Percentiles rank a stretch among this genome's conserved stretches.
These are phyloP conservation scores for Cyprinus carpio DNA, from an alignment of 2,113 vertebrate species.

Conservation along the genomic window DNA sequence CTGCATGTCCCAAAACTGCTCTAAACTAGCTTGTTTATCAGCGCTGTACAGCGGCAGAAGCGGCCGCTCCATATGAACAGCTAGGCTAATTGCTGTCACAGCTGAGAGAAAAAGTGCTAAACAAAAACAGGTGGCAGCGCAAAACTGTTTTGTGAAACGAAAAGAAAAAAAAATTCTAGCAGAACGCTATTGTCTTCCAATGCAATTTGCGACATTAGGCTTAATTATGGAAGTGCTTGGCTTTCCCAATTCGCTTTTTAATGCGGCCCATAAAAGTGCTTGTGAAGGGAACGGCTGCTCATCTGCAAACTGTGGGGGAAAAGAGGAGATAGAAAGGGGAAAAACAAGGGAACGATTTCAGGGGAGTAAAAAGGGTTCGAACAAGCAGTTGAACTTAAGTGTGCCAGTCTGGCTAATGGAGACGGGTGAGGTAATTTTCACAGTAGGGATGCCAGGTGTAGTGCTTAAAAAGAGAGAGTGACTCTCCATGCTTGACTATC, in stretches of 20 bases:
- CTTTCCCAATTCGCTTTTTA: conserved; percentile 49
- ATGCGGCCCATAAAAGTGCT: conserved; percentile 48
- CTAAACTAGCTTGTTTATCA: conserved; percentile 74
- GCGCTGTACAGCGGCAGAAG: conserved; percentile 49
- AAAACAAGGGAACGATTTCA: conserved; percentile 37
- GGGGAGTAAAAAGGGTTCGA: conserved; percentile 43
- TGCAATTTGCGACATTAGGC: conserved; percentile 60
- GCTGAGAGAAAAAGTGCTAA: conserved; percentile 71
- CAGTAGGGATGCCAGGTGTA: conserved; percentile 47
- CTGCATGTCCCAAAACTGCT: conserved; percentile 68
- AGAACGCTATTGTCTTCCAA: conserved; percentile 67
- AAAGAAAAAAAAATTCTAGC: conserved; percentile 54
- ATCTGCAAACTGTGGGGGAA: conserved; percentile 33
- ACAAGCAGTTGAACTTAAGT: conserved; percentile 55
- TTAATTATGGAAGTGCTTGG: conserved; percentile 64
- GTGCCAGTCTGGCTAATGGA: conserved; percentile 50
- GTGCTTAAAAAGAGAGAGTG: conserved; percentile 26
- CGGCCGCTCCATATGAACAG: conserved; percentile 57
- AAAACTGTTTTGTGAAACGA: conserved; percentile 51
- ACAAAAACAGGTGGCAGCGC: conserved; percentile 72
- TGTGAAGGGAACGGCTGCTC: conserved; percentile 52
- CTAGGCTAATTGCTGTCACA: conserved; percentile 73
- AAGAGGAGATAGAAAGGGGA: neutral
- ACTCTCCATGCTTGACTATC: neutral
- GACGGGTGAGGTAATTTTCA: conserved; percentile 48